A percentile compares a stretch with the other conserved stretches of the same genome.
These are phyloP conservation scores for Phoenoteleia sp. DNA, from an alignment of 2,888 invertebrate species.

Conservation along the genomic window DNA sequence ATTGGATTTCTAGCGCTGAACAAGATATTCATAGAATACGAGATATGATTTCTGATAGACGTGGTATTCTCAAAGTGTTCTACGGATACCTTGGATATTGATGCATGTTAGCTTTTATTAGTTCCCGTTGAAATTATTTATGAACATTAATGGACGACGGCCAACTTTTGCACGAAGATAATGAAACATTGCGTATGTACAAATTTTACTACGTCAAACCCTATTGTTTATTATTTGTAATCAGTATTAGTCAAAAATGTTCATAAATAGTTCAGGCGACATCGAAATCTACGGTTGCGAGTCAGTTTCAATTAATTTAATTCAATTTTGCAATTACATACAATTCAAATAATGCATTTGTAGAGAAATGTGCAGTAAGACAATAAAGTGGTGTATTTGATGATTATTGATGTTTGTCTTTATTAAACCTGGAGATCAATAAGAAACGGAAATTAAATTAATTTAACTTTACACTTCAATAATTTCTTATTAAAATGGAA, in stretches of 20 bases:
- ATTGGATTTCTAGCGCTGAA: conserved; percentile 35
- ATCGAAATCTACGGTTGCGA: not conserved
- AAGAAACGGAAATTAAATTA: too few species aligned
- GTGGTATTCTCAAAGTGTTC: conserved; percentile 33
- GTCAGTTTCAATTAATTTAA: not conserved
- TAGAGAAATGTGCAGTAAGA: too few species aligned
- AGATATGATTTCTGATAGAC: conserved; percentile 44
- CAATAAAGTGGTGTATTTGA: too few species aligned
- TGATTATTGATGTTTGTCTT: too few species aligned
- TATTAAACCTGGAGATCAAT: too few species aligned
- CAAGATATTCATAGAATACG: conserved; percentile 56
- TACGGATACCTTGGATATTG: conserved; percentile 56
- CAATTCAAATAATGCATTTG: too few species aligned
- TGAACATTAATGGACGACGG: conserved; percentile 27
- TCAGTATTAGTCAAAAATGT: not conserved
- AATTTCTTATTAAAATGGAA: too few species aligned
- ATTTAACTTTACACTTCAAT: too few species aligned
- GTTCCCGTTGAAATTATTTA: conserved; percentile 15
- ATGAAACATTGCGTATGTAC: conserved; percentile 29
- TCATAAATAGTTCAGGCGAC: conserved; percentile 10
- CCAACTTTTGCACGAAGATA: conserved; percentile 5
- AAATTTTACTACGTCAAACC: not conserved
- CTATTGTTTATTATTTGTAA: not conserved
- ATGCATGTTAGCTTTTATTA: conserved; percentile 25
- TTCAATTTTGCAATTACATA: too few species aligned